These are phyloP conservation scores for Latrodectus elegans DNA, from an alignment of 2,888 invertebrate species.

Conservation along the genomic window DNA sequence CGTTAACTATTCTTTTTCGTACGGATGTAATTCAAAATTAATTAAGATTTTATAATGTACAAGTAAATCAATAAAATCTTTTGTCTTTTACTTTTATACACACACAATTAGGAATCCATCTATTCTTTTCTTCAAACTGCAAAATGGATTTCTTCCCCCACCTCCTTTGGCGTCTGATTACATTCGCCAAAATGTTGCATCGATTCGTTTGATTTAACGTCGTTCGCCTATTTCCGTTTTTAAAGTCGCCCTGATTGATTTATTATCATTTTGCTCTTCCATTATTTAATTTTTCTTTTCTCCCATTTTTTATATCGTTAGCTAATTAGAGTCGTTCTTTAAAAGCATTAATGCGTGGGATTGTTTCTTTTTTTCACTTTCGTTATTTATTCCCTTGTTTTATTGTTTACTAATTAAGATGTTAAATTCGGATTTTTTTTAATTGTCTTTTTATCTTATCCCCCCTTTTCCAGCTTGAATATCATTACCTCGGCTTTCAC, in stretches of 20 bases:
- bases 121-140: too few species aligned
- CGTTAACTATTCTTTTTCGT: too few species aligned
- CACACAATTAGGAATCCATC: too few species aligned
- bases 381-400: constrained; percentile 10
- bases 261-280: constrained; percentile 10
- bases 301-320: constrained; percentile 13
- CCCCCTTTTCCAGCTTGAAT: background rate
- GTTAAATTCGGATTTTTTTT: constrained; percentile 16
- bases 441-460: background rate
- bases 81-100: too few species aligned
- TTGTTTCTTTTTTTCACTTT: constrained; percentile 12
- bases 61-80: too few species aligned
- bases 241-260: background rate
- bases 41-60: too few species aligned
- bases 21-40: too few species aligned
- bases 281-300: constrained; percentile 6
- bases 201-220: too few species aligned
- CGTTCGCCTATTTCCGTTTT: too few species aligned
- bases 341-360: constrained; percentile 23
- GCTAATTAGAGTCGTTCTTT: constrained; percentile 29
- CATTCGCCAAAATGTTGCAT: constrained; percentile 11
- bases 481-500: background rate
- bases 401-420: constrained; percentile 55
- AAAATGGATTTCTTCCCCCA: too few species aligned
- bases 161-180: background rate